Evolutionary conservation across 2,113 vertebrate species (phyloP).

Genomic region (Dolichotis patagonum): DNA sequence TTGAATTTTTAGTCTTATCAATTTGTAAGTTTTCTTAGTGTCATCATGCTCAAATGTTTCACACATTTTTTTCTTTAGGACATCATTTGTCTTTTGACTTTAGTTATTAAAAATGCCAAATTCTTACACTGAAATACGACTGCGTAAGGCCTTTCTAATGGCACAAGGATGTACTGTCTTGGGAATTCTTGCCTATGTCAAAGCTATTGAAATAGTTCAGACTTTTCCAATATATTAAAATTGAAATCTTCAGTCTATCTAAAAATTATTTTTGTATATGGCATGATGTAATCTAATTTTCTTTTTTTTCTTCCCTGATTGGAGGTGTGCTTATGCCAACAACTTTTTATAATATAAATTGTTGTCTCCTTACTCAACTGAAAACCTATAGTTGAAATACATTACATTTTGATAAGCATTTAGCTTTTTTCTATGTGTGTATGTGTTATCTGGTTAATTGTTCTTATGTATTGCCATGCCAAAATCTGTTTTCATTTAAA

Average conservation of each 20-base stretch:
- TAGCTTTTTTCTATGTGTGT: neutral
- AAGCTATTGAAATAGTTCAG: neutral
- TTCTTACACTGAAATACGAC: neutral
- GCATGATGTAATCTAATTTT: neutral
- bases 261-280: neutral
- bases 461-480: neutral
- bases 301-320: neutral
- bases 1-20: neutral
- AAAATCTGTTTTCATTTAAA: neutral
- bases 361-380: neutral
- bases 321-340: neutral
- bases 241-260: neutral
- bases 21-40: neutral
- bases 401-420: neutral
- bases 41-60: neutral
- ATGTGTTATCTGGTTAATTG: neutral
- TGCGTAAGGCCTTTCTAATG: neutral
- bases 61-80: neutral
- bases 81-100: neutral
- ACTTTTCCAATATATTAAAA: neutral
- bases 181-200: neutral
- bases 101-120: neutral
- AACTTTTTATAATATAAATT: neutral
- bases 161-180: neutral
- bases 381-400: neutral